phyloP scores from a whole-genome alignment of 1,140 invertebrate species.

The Musca vetustissima region DNA sequence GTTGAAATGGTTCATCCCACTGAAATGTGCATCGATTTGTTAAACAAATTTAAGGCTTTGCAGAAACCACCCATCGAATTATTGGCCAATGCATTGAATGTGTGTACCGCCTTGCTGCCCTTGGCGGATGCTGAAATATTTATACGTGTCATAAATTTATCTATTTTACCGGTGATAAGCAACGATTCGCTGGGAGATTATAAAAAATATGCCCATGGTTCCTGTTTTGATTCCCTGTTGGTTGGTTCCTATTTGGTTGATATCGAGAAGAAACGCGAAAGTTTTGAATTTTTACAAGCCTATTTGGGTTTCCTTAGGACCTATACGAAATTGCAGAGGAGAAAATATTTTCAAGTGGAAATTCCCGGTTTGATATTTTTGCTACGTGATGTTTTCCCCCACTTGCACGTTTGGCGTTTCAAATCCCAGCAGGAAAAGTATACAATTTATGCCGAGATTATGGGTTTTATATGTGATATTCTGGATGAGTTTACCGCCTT shows the following conservation, averaged over 20 bases:
- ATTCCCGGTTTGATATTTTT: constrained; percentile 68
- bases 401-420: constrained; percentile 69
- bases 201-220: constrained; percentile 57
- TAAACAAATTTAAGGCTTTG: constrained; percentile 64
- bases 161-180: constrained; percentile 58
- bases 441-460: constrained; percentile 60
- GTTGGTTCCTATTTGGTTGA: constrained; percentile 60
- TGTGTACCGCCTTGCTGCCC: constrained; percentile 64
- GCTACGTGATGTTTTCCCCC: constrained; percentile 67
- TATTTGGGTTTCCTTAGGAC: constrained; percentile 60
- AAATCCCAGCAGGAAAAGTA: constrained; percentile 57
- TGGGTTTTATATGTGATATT: constrained; percentile 62
- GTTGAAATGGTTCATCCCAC: constrained; percentile 62
- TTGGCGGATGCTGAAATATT: constrained; percentile 67
- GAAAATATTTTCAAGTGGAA: constrained; percentile 59
- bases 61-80: constrained; percentile 60
- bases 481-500: constrained; percentile 54
- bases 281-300: constrained; percentile 59
- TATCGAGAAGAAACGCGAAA: constrained; percentile 59
- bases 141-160: constrained; percentile 61
- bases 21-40: constrained; percentile 67
- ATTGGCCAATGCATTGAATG: constrained; percentile 63
- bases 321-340: constrained; percentile 55
- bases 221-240: constrained; percentile 58
- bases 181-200: constrained; percentile 55